phyloP scores from a whole-genome alignment of 2,113 vertebrate species.

The Nansenia antarctica region DNA sequence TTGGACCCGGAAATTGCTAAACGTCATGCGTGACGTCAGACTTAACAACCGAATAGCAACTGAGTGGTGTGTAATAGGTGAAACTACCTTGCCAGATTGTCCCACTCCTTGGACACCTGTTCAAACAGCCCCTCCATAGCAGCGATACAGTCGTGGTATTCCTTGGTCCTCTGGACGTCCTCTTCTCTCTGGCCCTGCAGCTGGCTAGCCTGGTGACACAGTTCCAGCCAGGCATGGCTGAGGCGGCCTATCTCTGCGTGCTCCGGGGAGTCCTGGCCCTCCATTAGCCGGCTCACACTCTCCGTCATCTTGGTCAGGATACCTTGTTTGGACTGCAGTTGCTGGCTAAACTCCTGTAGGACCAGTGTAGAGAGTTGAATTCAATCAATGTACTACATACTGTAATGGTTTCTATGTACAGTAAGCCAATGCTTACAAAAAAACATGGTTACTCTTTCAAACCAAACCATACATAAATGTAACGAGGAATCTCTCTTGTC shows the following conservation, averaged over 20 bases:
- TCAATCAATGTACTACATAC: background rate
- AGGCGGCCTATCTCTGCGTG: conserved; percentile 84
- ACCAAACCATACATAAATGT: no score
- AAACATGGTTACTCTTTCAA: no score
- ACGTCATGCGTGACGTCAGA: no score
- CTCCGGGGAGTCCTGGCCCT: conserved; percentile 86
- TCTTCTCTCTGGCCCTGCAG: conserved; percentile 86
- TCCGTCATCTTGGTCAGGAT: conserved; percentile 83
- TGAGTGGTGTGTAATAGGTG: conserved; percentile 54
- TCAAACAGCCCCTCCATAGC: conserved; percentile 87
- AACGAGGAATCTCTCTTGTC: no score
- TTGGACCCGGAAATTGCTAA: no score
- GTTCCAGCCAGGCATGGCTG: conserved; percentile 87
- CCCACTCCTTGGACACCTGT: conserved; percentile 93
- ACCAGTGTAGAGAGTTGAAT: background rate
- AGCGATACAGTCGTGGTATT: conserved; percentile 84
- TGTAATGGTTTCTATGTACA: background rate
- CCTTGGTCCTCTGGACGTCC: conserved; percentile 84
- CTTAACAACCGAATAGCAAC: no score
- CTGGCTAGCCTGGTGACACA: conserved; percentile 83
- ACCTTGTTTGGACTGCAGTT: conserved; percentile 84
- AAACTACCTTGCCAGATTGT: conserved; percentile 91
- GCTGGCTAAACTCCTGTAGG: conserved; percentile 85
- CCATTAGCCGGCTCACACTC: conserved; percentile 82
- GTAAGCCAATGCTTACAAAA: no score